These are phyloP conservation scores for Nesogale talazaci DNA, from an alignment of 2,113 vertebrate species.

Conservation along the genomic window DNA sequence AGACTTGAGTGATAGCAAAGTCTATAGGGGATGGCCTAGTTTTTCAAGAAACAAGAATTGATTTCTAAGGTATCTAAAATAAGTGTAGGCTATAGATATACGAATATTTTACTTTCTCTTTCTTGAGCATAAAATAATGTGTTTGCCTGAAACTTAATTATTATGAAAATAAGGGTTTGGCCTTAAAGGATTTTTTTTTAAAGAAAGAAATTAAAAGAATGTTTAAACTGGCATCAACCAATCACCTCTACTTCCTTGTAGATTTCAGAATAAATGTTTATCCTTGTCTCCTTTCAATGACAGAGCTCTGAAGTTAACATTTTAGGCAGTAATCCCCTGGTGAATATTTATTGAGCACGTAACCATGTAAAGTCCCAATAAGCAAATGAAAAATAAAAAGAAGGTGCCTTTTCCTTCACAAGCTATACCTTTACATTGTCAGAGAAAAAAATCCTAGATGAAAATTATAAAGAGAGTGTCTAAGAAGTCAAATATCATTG, in stretches of 20 bases:
- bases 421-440: background rate
- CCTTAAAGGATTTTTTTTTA: conserved; percentile 3
- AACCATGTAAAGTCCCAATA: background rate
- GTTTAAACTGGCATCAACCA: background rate
- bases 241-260: background rate
- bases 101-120: background rate
- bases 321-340: conserved; percentile 1
- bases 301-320: background rate
- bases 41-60: background rate
- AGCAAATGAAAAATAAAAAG: background rate
- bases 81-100: background rate
- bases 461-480: background rate
- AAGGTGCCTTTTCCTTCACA: background rate
- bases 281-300: background rate
- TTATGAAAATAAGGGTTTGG: conserved; percentile 25
- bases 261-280: background rate
- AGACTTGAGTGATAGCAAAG: fast-evolving
- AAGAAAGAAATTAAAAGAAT: conserved; percentile 18
- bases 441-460: background rate
- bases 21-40: background rate
- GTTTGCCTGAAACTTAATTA: conserved; percentile 13
- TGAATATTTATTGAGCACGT: conserved; percentile 11
- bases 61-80: conserved; percentile 35
- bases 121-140: background rate
- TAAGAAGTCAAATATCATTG: background rate